These are phyloP conservation scores for Drosophila lacicola DNA, from an alignment of 2,888 invertebrate species.

Conservation along the genomic window DNA sequence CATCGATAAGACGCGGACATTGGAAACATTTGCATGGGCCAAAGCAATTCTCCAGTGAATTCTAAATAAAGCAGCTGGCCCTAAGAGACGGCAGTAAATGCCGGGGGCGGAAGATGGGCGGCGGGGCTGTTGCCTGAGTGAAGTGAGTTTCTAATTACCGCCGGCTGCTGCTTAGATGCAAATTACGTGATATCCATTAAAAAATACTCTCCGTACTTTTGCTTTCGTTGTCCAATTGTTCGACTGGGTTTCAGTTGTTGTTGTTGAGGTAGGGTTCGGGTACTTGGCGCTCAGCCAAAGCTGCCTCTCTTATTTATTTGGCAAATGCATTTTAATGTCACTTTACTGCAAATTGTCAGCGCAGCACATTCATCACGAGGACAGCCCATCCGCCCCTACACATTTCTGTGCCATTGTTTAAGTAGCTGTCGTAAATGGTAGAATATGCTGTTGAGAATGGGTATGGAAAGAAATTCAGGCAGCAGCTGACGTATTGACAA, in stretches of 20 bases:
- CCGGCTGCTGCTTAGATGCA: constrained; percentile 49
- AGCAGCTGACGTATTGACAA: constrained; percentile 28
- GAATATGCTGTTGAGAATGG: constrained; percentile 23
- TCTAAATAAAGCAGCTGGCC: constrained; percentile 37
- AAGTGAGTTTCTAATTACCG: constrained; percentile 60
- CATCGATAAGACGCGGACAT: constrained; percentile 19
- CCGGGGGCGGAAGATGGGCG: background rate
- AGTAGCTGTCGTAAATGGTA: constrained; percentile 44
- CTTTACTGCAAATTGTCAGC: constrained; percentile 62
- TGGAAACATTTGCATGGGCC: constrained; percentile 23
- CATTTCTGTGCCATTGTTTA: constrained; percentile 52
- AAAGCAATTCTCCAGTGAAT: constrained; percentile 20
- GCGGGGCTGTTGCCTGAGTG: background rate
- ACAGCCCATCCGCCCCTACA: constrained; percentile 1
- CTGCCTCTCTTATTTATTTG: constrained; percentile 54
- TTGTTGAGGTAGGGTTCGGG: background rate
- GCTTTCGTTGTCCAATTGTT: constrained; percentile 52
- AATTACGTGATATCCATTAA: constrained; percentile 49
- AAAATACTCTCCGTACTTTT: constrained; percentile 41
- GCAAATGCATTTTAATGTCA: constrained; percentile 73
- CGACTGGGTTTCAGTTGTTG: constrained; percentile 21
- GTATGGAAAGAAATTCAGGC: background rate
- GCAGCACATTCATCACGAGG: constrained; percentile 50
- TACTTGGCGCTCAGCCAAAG: constrained; percentile 60
- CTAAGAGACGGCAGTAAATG: too few relatives aligned